Percentiles rank a stretch among this genome's conserved stretches.
Evolutionary conservation across 2,797 vertebrate species (phyloP).

Genomic region (Periophthalmus magnuspinnatus): DNA sequence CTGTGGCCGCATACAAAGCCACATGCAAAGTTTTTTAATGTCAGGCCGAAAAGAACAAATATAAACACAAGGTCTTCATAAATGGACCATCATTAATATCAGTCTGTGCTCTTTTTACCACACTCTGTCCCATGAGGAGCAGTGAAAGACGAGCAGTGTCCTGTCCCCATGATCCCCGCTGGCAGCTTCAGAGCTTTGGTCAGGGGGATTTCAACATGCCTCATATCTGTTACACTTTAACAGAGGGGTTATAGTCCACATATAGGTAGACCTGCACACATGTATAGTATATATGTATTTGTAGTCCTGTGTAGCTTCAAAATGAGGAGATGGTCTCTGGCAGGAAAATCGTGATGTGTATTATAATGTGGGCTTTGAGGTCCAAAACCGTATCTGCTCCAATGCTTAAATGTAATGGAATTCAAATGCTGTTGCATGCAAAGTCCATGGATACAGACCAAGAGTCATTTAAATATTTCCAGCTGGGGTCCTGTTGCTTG

Average conservation of each 20-base stretch:
- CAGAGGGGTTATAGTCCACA: conserved; percentile 36
- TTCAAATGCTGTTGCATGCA: conserved; percentile 5
- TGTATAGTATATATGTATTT: background rate
- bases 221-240: conserved; percentile 57
- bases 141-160: conserved; percentile 38
- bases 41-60: conserved; percentile 8
- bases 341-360: conserved; percentile 4
- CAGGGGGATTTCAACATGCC: conserved; percentile 54
- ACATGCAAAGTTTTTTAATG: conserved; percentile 3
- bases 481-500: background rate
- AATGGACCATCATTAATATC: conserved; percentile 13
- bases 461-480: conserved; percentile 3
- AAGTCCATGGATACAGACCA: conserved; percentile 4
- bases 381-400: background rate
- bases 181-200: conserved; percentile 35
- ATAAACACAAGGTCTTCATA: background rate
- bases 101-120: conserved; percentile 14
- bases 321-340: background rate
- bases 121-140: conserved; percentile 29
- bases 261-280: conserved; percentile 10
- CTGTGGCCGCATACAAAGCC: conserved; percentile 13
- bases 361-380: conserved; percentile 10
- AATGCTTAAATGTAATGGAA: background rate
- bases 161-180: conserved; percentile 26
- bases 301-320: background rate